Base-by-base conservation (phyloP, 2,113 vertebrate species). In the Siniperca chuatsi region DNA sequence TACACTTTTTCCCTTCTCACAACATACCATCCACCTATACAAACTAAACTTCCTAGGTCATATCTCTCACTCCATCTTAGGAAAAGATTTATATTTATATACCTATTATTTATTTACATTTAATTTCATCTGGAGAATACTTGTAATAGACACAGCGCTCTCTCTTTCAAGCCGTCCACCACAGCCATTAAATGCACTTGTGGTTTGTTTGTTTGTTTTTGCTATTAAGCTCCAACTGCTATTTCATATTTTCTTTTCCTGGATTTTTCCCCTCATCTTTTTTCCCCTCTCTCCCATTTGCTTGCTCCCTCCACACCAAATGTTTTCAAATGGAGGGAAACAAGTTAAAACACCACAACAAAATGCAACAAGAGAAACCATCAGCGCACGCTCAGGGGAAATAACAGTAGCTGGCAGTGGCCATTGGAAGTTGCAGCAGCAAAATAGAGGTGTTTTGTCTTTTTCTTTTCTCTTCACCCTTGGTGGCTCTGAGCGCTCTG, bases 331-430 rank as follows among this genome's bases (percentile, higher is more conserved):
- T 87, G 83, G 88, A 90, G 83, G 81, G 88, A 92, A 95, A 90
- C 82, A 81, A 91, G 91, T 94, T 93, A 90, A 93, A 94, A 91
- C 88, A 75, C 44, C 67, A 74, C 84, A 89, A 88, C 87, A 90
- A 85, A 92, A 92, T 83, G 77, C 90, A 92, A 88, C 87, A 82
- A 84, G 79, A 88, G 92, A 88, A 88, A 70, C 72, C 80, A 84
- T 90, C 87, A 78, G 83, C 78, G n/a, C 72, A 5, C 21, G 83
- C 92, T 95, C 93, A 48, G 86, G 94, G 92, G 94, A 96, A 95
- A 95, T 95, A 94, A 94, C 84, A 73, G 75, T 64, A 71, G 85
- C 89, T 82, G 86, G 85, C 89, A 78, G 85, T 48, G 85, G 83
- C 79, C 87, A 68, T 80, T 90, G 93, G 83, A 92, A 90, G 89